Percentiles rank a stretch among this genome's conserved stretches.
Conservation (phyloP, 2,113 vertebrate species). For the Argyrosomus japonicus region DNA sequence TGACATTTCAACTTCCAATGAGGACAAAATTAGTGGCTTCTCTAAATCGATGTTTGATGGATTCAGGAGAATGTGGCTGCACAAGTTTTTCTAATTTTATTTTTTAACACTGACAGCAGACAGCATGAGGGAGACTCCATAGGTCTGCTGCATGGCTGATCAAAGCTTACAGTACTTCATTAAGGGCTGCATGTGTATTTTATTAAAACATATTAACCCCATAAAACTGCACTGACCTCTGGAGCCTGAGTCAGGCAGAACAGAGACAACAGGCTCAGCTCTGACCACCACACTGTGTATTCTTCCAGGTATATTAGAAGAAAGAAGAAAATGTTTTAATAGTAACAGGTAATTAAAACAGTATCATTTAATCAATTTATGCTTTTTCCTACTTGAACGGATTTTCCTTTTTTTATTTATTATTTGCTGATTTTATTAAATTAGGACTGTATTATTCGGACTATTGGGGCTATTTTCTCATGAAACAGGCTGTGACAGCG, state of each 20-base stretch:
- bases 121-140: not conserved
- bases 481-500: not conserved
- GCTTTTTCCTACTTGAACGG: too few species aligned
- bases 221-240: constrained; percentile 1
- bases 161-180: not conserved
- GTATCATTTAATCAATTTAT: not conserved
- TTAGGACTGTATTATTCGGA: too few species aligned
- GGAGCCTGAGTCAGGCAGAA: not conserved
- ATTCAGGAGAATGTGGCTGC: not conserved
- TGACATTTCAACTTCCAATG: not conserved
- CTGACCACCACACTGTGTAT: not conserved
- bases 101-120: not conserved
- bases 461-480: not conserved
- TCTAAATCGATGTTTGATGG: not conserved
- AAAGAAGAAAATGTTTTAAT: not conserved
- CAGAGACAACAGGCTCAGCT: not conserved
- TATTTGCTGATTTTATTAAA: not conserved
- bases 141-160: not conserved
- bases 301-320: not conserved
- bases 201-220: constrained; percentile 8
- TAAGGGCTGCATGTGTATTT: not conserved
- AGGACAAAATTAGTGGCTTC: not conserved
- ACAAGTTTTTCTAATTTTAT: not conserved
- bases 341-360: not conserved
- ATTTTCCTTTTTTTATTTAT: not conserved